phyloP scores from a whole-genome alignment of 2,888 invertebrate species.

The Sesamia inferens region DNA sequence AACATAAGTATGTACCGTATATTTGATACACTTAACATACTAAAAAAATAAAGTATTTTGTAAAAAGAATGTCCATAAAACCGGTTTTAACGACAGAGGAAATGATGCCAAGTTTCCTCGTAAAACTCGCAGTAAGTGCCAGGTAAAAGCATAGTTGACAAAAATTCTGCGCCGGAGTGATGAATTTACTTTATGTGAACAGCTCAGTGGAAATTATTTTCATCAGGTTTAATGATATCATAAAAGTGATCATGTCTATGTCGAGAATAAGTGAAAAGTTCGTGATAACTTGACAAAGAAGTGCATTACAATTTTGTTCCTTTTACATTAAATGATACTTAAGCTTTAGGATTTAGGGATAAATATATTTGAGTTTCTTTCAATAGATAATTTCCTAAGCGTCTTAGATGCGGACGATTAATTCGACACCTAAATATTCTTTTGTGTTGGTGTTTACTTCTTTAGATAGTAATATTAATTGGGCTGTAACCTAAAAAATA shows the following conservation, averaged over 20 bases:
- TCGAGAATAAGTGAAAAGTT: conserved; percentile 16
- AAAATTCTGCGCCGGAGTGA: conserved; percentile 49
- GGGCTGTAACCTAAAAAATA: too few relatives aligned
- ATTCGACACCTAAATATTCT: neutral
- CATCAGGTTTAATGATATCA: conserved; percentile 34
- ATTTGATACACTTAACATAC: conserved; percentile 24
- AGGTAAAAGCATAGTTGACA: conserved; percentile 58
- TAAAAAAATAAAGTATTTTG: conserved; percentile 37
- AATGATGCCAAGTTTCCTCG: conserved; percentile 53
- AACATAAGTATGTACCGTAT: neutral
- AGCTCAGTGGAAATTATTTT: conserved; percentile 38
- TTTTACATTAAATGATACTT: neutral
- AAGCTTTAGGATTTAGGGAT: neutral
- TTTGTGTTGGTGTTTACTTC: neutral
- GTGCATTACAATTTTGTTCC: neutral
- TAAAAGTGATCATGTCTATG: conserved; percentile 29
- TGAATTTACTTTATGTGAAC: conserved; percentile 44
- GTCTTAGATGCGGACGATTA: neutral
- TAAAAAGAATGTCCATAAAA: conserved; percentile 48
- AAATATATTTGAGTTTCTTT: neutral
- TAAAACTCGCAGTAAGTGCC: conserved; percentile 46
- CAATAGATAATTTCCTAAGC: neutral
- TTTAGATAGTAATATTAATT: neutral
- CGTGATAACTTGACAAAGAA: neutral
- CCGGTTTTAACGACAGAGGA: conserved; percentile 51